These are phyloP conservation scores for Cyprinodon brontotheroides DNA, from an alignment of 2,113 vertebrate genomes.

Conservation along the genomic window DNA sequence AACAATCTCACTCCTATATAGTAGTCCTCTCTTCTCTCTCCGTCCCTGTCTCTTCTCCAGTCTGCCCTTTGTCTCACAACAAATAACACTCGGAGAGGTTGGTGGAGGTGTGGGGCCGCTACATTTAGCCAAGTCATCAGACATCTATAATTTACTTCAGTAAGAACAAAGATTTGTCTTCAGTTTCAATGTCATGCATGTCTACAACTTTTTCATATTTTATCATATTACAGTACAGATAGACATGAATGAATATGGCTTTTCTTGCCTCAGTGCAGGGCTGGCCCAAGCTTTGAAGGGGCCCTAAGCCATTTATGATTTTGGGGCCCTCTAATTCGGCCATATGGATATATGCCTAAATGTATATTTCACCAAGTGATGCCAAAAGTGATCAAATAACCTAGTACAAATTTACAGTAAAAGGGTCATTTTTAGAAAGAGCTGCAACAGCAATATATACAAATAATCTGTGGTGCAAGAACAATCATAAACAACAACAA, in stretches of 20 bases:
- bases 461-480: no score
- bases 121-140: neutral
- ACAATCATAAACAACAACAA: no score
- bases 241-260: neutral
- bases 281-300: no score
- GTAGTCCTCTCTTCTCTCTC: slow-evolving; percentile 45
- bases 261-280: neutral
- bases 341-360: no score
- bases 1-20: slow-evolving; percentile 71
- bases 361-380: no score
- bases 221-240: neutral
- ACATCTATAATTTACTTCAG: neutral
- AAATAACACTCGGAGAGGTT: neutral
- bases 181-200: neutral
- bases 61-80: slow-evolving; percentile 28
- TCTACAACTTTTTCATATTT: neutral
- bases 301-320: no score
- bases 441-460: no score
- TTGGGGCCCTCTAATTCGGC: no score
- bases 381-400: no score
- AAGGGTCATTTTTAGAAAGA: no score
- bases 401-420: no score
- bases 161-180: neutral
- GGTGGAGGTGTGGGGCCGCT: neutral
- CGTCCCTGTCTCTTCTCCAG: slow-evolving; percentile 41